Conservation (phyloP, 2,113 vertebrate genomes). For the Thunnus thynnus region DNA sequence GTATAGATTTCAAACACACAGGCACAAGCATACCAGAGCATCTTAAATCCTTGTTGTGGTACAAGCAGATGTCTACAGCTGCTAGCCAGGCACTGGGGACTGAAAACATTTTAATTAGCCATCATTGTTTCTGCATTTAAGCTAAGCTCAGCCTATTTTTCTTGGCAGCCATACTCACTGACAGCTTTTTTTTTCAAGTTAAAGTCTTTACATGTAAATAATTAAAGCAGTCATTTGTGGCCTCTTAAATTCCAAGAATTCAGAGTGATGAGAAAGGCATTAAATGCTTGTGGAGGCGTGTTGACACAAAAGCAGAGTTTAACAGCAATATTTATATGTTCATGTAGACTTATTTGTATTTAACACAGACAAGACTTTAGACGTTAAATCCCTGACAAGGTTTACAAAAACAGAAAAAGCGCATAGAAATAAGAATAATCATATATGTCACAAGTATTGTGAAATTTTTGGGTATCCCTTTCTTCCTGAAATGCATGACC, state of each 20-base stretch:
- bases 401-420: neutral
- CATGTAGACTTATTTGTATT: no score
- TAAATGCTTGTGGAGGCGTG: constrained; percentile 8
- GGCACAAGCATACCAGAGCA: constrained; percentile 7
- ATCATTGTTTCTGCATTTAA: constrained; percentile 62
- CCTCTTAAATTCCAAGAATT: constrained; percentile 15
- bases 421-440: neutral
- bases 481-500: neutral
- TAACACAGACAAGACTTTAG: no score
- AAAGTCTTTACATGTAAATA: constrained; percentile 35
- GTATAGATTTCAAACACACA: constrained; percentile 40
- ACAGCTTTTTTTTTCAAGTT: constrained; percentile 23
- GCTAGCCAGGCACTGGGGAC: constrained; percentile 56
- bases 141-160: constrained; percentile 46
- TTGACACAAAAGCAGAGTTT: constrained; percentile 21
- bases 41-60: constrained; percentile 53
- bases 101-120: constrained; percentile 69
- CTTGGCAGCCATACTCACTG: constrained; percentile 34
- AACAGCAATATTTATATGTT: no score
- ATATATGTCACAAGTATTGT: neutral
- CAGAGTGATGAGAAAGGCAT: constrained; percentile 19
- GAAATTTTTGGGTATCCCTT: neutral
- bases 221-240: constrained; percentile 49
- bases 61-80: constrained; percentile 60
- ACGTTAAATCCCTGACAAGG: no score